Conservation (phyloP, 2,888 invertebrate species). For the Liposcelis brunnea region DNA sequence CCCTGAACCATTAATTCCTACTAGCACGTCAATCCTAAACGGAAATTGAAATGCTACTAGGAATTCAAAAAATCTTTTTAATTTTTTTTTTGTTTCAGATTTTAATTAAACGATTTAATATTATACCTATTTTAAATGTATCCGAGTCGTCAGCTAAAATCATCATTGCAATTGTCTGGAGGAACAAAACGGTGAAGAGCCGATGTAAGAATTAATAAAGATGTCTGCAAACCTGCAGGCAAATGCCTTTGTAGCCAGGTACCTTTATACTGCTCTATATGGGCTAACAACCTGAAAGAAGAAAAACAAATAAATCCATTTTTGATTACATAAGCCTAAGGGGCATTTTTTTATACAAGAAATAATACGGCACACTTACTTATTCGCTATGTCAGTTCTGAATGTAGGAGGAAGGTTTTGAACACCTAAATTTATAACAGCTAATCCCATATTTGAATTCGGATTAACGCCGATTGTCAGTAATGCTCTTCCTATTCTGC, state of each 20-base stretch:
- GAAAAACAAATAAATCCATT: no score
- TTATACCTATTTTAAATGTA: no score
- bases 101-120: no score
- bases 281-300: conserved; percentile 31
- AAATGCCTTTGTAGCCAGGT: conserved; percentile 35
- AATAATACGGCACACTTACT: conserved; percentile 23
- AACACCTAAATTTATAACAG: conserved; percentile 40
- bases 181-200: conserved; percentile 33
- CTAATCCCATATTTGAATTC: conserved; percentile 34
- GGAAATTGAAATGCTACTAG: no score
- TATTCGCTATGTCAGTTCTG: conserved; percentile 46
- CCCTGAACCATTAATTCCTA: no score
- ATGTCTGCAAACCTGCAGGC: conserved; percentile 33
- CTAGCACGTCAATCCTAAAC: no score
- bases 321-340: no score
- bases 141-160: no score
- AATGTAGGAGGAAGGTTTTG: conserved; percentile 41
- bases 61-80: no score
- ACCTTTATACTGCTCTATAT: conserved; percentile 34
- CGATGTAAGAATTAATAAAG: conserved; percentile 30
- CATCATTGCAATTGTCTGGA: neutral
- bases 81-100: no score
- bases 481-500: conserved; percentile 36
- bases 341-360: no score
- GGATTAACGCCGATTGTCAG: conserved; percentile 37